Percentiles rank a stretch among this genome's conserved stretches.
Conservation (phyloP, 2,797 vertebrate genomes). For the Sebastes diaconus region DNA sequence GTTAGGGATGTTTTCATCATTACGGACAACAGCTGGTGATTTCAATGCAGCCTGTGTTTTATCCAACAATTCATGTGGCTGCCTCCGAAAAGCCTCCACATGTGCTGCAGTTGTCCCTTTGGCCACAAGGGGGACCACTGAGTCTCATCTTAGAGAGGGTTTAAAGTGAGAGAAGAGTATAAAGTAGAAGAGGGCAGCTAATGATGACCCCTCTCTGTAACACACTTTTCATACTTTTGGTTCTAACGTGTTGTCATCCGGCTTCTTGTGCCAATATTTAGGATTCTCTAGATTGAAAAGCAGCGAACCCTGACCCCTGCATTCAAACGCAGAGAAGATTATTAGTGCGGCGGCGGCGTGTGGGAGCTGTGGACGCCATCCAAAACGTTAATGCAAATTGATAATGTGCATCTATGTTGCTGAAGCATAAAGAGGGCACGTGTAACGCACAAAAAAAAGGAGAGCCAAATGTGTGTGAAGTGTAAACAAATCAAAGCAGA, state of each 20-base stretch:
- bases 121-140: slow-evolving; percentile 76
- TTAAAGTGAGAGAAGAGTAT: not conserved
- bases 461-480: slow-evolving; percentile 51
- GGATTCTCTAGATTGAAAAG: not conserved
- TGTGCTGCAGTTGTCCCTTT: slow-evolving; percentile 30
- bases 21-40: slow-evolving; percentile 74
- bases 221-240: not conserved
- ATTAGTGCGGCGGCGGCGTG: slow-evolving; percentile 11
- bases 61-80: slow-evolving; percentile 55
- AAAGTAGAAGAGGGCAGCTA: not conserved
- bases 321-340: slow-evolving; percentile 19
- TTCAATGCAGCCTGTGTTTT: slow-evolving; percentile 65
- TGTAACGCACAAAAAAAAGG: not conserved
- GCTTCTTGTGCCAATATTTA: not conserved
- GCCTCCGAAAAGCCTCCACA: slow-evolving; percentile 9
- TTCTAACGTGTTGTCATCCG: not conserved
- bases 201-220: slow-evolving; percentile 24
- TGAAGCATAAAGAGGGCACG: slow-evolving; percentile 27
- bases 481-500: slow-evolving; percentile 69
- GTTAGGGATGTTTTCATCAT: slow-evolving; percentile 75
- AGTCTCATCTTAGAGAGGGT: slow-evolving; percentile 6
- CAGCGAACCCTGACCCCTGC: slow-evolving; percentile 41
- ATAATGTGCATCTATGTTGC: slow-evolving; percentile 46
- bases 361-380: slow-evolving; percentile 41
- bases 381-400: slow-evolving; percentile 55